Conservation (phyloP, 2,113 vertebrate species). For the Cephalopterus ornatus region DNA sequence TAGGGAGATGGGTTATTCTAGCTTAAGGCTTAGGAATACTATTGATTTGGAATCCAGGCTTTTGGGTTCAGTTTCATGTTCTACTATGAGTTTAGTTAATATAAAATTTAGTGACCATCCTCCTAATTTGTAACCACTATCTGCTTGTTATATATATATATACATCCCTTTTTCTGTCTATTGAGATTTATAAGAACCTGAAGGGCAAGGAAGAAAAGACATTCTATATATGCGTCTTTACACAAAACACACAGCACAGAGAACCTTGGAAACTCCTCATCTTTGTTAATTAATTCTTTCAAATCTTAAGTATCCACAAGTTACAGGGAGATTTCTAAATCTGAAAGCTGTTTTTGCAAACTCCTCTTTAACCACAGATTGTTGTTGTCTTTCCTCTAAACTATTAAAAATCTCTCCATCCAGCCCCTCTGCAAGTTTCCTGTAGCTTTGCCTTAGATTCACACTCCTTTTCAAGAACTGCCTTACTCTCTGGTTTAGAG, state of each 20-base stretch:
- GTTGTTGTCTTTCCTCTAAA: neutral
- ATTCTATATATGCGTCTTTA: neutral
- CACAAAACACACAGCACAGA: neutral
- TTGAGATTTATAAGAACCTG: neutral
- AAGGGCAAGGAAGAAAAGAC: neutral
- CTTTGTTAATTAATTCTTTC: neutral
- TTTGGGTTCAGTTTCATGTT: neutral
- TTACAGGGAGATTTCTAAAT: neutral
- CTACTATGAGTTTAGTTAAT: neutral
- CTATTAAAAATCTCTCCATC: neutral
- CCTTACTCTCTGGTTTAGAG: neutral
- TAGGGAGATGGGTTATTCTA: neutral
- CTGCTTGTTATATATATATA: neutral
- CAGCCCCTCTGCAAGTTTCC: neutral
- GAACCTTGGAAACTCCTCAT: neutral
- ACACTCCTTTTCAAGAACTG: neutral
- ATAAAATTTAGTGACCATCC: neutral
- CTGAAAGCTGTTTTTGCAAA: neutral
- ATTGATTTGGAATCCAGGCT: neutral
- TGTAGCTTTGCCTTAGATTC: neutral
- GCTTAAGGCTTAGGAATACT: neutral
- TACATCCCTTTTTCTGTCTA: neutral
- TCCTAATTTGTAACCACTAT: neutral
- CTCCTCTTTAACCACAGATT: neutral
- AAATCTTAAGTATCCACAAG: neutral